These are phyloP conservation scores for Zosterops pallidus DNA, from an alignment of 2,113 vertebrate species.

Conservation along the genomic window DNA sequence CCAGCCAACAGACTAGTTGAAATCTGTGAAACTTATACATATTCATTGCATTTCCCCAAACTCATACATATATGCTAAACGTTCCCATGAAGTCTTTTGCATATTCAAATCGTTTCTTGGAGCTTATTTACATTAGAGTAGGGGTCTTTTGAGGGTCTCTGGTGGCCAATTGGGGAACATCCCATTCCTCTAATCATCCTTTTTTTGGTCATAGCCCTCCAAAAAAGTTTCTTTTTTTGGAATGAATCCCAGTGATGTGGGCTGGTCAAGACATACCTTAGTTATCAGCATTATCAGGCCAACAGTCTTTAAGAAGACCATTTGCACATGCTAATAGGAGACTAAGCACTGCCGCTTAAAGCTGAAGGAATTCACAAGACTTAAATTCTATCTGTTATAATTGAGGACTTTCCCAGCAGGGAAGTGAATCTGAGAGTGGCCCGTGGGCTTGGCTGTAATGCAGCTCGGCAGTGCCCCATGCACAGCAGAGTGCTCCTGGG, in stretches of 20 bases:
- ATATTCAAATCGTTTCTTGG: neutral
- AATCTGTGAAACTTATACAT: neutral
- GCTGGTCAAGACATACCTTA: fast-evolving
- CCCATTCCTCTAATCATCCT: neutral
- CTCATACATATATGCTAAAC: neutral
- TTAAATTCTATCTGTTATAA: fast-evolving
- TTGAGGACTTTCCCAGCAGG: neutral
- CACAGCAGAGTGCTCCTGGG: neutral
- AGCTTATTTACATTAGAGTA: neutral
- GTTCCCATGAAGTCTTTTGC: neutral
- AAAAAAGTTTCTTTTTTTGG: neutral
- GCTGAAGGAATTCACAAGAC: neutral
- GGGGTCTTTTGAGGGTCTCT: neutral
- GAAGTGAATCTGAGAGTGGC: neutral
- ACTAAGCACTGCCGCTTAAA: neutral
- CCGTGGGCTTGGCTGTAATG: fast-evolving
- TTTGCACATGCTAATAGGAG: fast-evolving
- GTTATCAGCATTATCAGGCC: neutral
- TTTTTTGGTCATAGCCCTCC: neutral
- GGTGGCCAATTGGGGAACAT: neutral
- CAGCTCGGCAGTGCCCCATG: fast-evolving
- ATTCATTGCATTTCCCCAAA: neutral
- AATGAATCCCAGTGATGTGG: neutral
- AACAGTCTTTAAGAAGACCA: neutral
- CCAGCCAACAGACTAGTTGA: neutral